Conservation (phyloP, 2,113 vertebrate genomes). For the Callipepla californica region DNA sequence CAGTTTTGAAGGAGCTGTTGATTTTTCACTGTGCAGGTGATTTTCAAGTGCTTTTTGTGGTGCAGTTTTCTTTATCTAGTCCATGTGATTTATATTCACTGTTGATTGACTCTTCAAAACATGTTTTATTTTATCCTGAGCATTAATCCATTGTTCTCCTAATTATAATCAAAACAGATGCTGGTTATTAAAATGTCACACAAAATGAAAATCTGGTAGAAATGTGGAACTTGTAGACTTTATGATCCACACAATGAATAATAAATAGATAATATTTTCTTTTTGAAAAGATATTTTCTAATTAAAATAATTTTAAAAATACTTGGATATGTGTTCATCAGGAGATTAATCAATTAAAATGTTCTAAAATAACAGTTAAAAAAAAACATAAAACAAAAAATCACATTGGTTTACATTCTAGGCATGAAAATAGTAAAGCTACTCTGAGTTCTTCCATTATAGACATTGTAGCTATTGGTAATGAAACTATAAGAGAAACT, state of each 20-base stretch:
- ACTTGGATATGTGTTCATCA: background rate
- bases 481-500: background rate
- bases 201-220: background rate
- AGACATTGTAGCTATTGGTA: background rate
- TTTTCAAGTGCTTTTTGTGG: background rate
- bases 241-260: background rate
- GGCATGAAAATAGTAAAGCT: background rate
- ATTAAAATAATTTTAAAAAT: background rate
- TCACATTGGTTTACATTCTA: background rate
- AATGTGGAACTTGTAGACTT: background rate
- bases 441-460: background rate
- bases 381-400: background rate
- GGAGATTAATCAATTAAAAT: background rate
- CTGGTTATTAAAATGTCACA: fast-evolving
- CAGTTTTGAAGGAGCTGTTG: conserved; percentile 4
- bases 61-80: background rate
- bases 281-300: background rate
- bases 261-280: background rate
- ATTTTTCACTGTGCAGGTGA: conserved; percentile 1
- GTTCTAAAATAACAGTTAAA: background rate
- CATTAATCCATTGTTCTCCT: background rate
- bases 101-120: background rate
- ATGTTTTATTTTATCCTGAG: background rate
- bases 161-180: background rate
- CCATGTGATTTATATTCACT: background rate